These are phyloP conservation scores for Hippocampus kuda DNA, from an alignment of 2,797 vertebrate species.

Conservation along the genomic window DNA sequence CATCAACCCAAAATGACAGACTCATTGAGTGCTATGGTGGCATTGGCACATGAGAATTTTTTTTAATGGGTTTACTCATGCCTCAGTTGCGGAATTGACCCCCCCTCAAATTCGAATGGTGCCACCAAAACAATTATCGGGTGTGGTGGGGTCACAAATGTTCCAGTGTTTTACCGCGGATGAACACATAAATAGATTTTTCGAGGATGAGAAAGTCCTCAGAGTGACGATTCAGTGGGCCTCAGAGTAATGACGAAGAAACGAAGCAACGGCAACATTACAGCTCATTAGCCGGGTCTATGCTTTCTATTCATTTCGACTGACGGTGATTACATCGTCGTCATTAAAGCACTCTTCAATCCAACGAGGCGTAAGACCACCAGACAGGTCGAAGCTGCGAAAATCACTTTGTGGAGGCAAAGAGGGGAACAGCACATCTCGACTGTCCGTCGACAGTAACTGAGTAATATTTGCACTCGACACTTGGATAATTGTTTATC, in stretches of 20 bases:
- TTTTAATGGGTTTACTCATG: too few species aligned
- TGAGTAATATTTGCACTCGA: conserved; percentile 4
- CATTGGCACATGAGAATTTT: too few species aligned
- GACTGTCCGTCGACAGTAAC: background rate
- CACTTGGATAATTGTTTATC: conserved; percentile 1
- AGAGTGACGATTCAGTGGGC: background rate
- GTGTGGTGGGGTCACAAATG: too few species aligned
- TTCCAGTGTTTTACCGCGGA: background rate
- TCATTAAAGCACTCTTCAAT: background rate
- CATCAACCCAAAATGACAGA: too few species aligned
- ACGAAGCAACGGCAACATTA: background rate
- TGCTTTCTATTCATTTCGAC: background rate
- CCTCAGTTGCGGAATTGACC: too few species aligned
- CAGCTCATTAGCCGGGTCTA: conserved; percentile 3
- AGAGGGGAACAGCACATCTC: background rate
- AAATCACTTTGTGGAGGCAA: background rate
- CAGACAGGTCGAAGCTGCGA: background rate
- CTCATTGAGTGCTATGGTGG: too few species aligned
- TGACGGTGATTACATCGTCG: background rate
- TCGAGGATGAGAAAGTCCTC: background rate
- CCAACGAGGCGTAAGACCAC: background rate
- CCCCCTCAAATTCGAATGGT: too few species aligned
- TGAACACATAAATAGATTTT: background rate
- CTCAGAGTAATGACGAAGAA: background rate
- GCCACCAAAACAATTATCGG: background rate